Base-by-base conservation (phyloP, 2,113 vertebrate species). In the Butorides virescens region DNA sequence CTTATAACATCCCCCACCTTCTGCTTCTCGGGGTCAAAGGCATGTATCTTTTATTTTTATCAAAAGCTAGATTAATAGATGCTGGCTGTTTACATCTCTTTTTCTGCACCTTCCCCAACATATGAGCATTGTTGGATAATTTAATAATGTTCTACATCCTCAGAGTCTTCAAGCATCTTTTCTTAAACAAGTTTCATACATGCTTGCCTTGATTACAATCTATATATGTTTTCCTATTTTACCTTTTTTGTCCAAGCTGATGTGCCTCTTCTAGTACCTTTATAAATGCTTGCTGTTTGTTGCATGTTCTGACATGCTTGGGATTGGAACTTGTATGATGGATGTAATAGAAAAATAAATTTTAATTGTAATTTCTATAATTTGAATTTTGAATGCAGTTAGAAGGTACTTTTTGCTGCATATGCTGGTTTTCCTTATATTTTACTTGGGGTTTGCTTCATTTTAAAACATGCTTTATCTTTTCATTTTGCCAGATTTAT, bases 401-500 rank as follows among this genome's bases (percentile, higher is more conserved):
- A 87, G 58, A 93, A 27, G 6, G 26, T 62, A 34, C 7, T 52
- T 2, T 56, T 91, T 72, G 25, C n/a, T 86, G 49, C 27, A n/a
- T 66, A 10, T 73, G 78, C 66, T 90, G 23, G 1, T 30, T 91
- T 80, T 44, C n/a, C 44, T 68, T 92, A 20, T 77, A 34, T 85
- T 84, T 59, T 61, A 10, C 26, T 66, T 77, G 32, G 0, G 2
- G 22, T 74, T 90, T 76, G 10, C n/a, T 92, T 80, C 32, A 59
- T 94, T 95, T 88, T 58, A 86, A 95, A 95, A 47, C 83, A 36
- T 61, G 53, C 34, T 80, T 61, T 88, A 55, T 90, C 46, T 94
- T 96, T 94, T 90, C 44, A 50, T 96, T 94, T 96, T 94, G 36
- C 29, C 46, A 75, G 79, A 92, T 96, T 95, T 96, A 96, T 96